phyloP scores from a whole-genome alignment of 2,113 vertebrate genomes.

The Aegypius monachus region DNA sequence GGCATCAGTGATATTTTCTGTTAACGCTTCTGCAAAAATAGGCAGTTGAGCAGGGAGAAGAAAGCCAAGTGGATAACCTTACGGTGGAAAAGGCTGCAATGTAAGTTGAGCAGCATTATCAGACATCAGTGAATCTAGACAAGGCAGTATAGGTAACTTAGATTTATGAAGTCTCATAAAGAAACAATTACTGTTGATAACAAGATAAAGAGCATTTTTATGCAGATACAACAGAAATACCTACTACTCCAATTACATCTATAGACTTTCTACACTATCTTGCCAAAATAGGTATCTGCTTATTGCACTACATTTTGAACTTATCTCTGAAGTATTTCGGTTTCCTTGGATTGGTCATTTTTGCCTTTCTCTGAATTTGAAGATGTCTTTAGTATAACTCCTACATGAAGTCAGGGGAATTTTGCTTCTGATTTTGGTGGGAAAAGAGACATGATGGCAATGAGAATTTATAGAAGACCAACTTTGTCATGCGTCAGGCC shows the following conservation, averaged over 20 bases:
- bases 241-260: background rate
- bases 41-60: background rate
- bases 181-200: background rate
- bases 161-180: background rate
- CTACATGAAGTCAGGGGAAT: background rate
- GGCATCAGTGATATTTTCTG: background rate
- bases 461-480: background rate
- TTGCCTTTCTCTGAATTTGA: background rate
- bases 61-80: background rate
- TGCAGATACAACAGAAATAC: background rate
- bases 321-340: background rate
- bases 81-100: background rate
- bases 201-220: background rate
- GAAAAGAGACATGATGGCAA: background rate
- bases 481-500: rapidly evolving
- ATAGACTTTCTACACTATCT: rapidly evolving
- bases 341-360: background rate
- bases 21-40: background rate
- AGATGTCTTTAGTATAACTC: background rate
- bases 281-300: background rate
- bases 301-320: background rate
- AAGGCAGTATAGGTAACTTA: background rate
- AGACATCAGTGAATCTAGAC: background rate
- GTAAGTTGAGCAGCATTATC: background rate
- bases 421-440: background rate